Conservation (phyloP, 1,140 invertebrate species). For the Neodiprion virginianus region DNA sequence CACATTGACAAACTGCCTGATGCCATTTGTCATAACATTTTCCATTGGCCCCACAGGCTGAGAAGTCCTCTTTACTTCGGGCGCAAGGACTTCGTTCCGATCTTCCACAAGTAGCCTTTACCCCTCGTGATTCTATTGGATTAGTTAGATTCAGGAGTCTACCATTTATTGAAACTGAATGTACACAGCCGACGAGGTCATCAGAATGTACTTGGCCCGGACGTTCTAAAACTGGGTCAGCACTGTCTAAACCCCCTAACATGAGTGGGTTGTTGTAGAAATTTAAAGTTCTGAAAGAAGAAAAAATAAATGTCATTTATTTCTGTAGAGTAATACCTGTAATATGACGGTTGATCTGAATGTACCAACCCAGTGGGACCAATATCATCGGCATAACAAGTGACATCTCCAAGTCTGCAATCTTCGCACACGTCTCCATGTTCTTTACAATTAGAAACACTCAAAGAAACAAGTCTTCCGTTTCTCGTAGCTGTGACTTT, state of each 20-base stretch:
- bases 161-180: constrained; percentile 88
- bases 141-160: constrained; percentile 78
- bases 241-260: constrained; percentile 83
- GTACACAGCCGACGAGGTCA: constrained; percentile 92
- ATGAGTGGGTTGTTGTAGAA: constrained; percentile 88
- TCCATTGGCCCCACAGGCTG: constrained; percentile 71
- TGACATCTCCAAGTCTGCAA: constrained; percentile 79
- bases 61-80: constrained; percentile 51
- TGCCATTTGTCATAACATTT: constrained; percentile 87
- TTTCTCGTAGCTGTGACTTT: constrained; percentile 91
- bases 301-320: constrained; percentile 29
- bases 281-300: constrained; percentile 80
- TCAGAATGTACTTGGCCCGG: constrained; percentile 89
- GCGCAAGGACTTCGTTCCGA: constrained; percentile 68
- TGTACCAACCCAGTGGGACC: constrained; percentile 80
- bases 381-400: constrained; percentile 83
- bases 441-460: constrained; percentile 80
- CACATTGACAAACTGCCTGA: constrained; percentile 73
- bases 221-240: constrained; percentile 84
- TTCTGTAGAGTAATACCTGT: background rate
- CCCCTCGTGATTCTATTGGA: constrained; percentile 73
- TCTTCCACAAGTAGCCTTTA: constrained; percentile 79
- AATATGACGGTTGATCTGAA: constrained; percentile 7
- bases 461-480: constrained; percentile 83
- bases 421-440: constrained; percentile 87